phyloP scores from a whole-genome alignment of 2,113 vertebrate species.

The Pipa parva region DNA sequence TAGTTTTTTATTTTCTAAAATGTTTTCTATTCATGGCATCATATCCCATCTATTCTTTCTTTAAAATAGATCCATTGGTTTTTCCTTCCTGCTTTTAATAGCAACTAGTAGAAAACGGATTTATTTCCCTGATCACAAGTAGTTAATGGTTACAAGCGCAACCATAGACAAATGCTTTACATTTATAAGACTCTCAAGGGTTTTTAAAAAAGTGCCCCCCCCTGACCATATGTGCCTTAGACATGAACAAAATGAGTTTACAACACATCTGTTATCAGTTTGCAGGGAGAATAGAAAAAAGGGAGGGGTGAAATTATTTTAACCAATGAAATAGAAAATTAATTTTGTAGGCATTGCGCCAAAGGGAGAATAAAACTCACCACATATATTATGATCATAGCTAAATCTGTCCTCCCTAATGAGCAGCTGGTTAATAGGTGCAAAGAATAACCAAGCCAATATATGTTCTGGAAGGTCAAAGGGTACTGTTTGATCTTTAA shows the following conservation, averaged over 20 bases:
- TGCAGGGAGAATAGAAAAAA: not conserved
- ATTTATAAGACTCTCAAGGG: not conserved
- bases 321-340: constrained; percentile 1
- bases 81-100: not conserved
- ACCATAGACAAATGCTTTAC: not conserved
- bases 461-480: constrained; percentile 25
- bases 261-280: constrained; percentile 19
- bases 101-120: too few relatives aligned
- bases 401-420: constrained; percentile 4
- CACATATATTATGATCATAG: not conserved
- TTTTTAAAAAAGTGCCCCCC: not conserved
- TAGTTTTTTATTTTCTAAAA: too few relatives aligned
- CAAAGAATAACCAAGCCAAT: constrained; percentile 16
- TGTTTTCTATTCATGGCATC: too few relatives aligned
- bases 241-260: not conserved
- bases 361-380: not conserved
- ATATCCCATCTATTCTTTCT: too few relatives aligned
- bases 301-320: not conserved
- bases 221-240: not conserved
- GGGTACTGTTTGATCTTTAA: constrained; percentile 31
- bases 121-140: not conserved
- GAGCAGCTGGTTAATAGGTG: constrained; percentile 35
- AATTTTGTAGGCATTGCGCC: not conserved
- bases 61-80: too few relatives aligned
- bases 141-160: not conserved